phyloP scores from a whole-genome alignment of 2,797 vertebrate species.

The Sebastes steindachneri region DNA sequence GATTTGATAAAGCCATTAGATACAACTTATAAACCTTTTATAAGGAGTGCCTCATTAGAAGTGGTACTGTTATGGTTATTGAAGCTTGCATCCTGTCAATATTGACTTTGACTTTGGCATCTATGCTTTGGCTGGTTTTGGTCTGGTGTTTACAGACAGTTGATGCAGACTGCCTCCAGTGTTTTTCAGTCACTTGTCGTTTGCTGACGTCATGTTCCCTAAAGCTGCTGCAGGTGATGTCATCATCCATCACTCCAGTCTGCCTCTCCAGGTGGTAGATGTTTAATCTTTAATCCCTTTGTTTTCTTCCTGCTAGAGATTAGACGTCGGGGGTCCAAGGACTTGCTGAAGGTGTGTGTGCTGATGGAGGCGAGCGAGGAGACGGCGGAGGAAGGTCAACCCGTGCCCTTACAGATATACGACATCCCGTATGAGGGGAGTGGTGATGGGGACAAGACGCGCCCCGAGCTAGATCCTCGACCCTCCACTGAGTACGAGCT shows the following conservation, averaged over 20 bases:
- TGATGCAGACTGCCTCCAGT: not conserved
- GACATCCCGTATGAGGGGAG: conserved; percentile 88
- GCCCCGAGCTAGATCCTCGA: conserved; percentile 86
- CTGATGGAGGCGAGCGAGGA: conserved; percentile 78
- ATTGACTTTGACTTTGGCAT: not conserved
- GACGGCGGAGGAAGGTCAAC: conserved; percentile 49
- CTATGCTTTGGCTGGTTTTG: not conserved
- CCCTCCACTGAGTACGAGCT: conserved; percentile 90
- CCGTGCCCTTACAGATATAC: conserved; percentile 85
- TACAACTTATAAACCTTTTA: no score
- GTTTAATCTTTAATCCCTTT: not conserved
- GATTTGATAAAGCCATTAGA: not conserved
- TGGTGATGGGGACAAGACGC: conserved; percentile 61
- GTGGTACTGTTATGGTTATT: not conserved
- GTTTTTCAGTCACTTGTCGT: not conserved
- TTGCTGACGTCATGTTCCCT: not conserved
- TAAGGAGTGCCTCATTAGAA: no score
- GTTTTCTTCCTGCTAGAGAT: conserved; percentile 84
- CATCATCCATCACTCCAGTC: not conserved
- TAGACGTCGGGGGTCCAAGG: conserved; percentile 91
- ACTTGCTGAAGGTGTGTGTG: conserved; percentile 89
- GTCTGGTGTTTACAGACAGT: not conserved
- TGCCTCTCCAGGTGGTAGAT: not conserved
- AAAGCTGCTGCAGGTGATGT: not conserved
- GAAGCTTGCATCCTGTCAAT: not conserved